Conservation (phyloP, 2,797 vertebrate species). For the Pseudocheirus occidentalis region DNA sequence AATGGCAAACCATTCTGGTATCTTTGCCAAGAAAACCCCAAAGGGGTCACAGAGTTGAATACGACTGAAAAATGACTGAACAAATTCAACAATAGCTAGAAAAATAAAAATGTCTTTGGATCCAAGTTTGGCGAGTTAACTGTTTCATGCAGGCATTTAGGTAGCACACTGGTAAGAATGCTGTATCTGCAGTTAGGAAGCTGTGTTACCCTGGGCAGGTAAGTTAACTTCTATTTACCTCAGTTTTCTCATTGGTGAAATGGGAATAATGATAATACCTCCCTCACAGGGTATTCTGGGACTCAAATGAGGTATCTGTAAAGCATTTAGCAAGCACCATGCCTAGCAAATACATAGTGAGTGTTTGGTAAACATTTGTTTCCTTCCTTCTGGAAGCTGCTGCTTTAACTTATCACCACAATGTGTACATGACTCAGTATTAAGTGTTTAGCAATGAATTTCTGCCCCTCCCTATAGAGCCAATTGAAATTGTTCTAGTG, state of each 20-base stretch:
- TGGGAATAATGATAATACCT: neutral
- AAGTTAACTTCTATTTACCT: neutral
- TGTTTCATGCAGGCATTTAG: neutral
- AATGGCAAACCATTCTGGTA: neutral
- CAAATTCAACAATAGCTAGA: neutral
- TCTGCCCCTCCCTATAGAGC: neutral
- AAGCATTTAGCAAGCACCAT: neutral
- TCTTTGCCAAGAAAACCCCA: neutral
- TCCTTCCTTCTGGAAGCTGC: neutral
- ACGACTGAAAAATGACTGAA: neutral
- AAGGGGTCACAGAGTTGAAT: neutral
- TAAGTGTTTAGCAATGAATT: neutral
- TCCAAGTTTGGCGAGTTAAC: neutral
- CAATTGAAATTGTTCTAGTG: neutral
- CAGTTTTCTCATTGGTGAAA: neutral
- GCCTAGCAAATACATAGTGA: neutral
- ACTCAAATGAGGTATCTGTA: neutral
- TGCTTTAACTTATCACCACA: neutral
- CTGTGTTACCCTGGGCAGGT: neutral
- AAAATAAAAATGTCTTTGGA: neutral
- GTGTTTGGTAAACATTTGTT: neutral
- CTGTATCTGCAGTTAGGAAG: neutral
- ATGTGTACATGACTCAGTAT: neutral
- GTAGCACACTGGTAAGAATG: neutral
- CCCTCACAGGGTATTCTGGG: neutral